Evolutionary conservation across 2,888 invertebrate genomes (phyloP), one percentile per base, ranked within the genome.

Genomic region (Biston betularia): DNA sequence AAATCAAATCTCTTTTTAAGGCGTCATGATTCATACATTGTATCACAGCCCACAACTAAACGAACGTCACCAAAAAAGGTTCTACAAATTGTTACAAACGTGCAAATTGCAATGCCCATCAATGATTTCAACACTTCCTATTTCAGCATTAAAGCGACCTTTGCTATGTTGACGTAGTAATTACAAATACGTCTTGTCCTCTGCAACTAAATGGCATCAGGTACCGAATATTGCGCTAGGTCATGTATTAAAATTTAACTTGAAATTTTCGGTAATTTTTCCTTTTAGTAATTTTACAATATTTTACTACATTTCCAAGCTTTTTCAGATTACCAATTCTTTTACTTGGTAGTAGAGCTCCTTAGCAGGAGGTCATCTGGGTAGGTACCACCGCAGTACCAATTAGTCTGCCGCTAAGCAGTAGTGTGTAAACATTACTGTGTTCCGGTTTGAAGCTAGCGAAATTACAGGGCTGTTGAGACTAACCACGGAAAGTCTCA

Each of bases 1-100:
- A 75, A 50, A 63, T 2, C 35, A 14, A 59, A 45, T 6, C 11
- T 54, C 42, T 45, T 14, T 56, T 56, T 56, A 45, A 6, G 34
- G 45, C n/a, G 6, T n/a, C 11, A 15, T 56, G 56, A 56, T 15
- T 56, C 56, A 56, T 45, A 8, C 34, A n/a, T 6, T 34, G 9
- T n/a, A 10, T 44, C 24, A 24, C 42, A 6, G n/a, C 56, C 45
- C 44, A 56, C 56, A 56, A 12, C 33, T 15, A 42, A 54, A 54
- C 14, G 33, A 56, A 56, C 8, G 11, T 7, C 10, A n/a, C 56
- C 56, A 45, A 45, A 56, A 45, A 56, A 14, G 56, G 55, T 33
- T 33, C 4, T 34, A 12, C 44, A 40, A 10, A 7, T 15, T 6
- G 14, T 40, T 4, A 7, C 40, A 40, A 40, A 44, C 12, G 10